Evolutionary conservation across 2,797 vertebrate genomes (phyloP), one percentile per base, ranked within the genome.

Genomic region (Eptatretus atami): DNA sequence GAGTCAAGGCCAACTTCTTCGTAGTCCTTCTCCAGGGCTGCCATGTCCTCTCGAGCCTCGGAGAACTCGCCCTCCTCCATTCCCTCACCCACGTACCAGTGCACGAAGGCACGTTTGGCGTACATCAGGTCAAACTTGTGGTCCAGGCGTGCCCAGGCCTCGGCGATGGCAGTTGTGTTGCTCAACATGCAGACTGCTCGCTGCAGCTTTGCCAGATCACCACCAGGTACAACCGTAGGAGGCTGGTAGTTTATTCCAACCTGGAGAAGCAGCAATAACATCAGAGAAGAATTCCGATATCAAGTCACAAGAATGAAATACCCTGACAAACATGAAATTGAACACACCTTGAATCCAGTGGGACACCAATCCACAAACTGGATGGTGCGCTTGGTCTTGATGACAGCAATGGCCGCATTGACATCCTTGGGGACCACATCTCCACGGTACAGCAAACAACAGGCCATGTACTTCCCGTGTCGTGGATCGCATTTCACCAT

Each of bases 111-210:
- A 14, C 81, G 76, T 66, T 86, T 86, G 52, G 83, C 81, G 6
- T 82, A 84, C 83, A 86, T 86, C 66, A 88, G 76, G 68, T 84
- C 82, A 54, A 85, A 88, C 73, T 86, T 87, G 76, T 86, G 81
- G 75, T 84, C 77, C 2, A 86, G 78, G 3, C 80, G 79, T 8
- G 79, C 78, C 84, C 83, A 86, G 15, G 82, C 82, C 73, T 86
- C 81, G 0, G 80, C 77, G 1, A 86, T 83, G 67, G 83, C 82
- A 0, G 81, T 86, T 60, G 82, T 85, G 70, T 44, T 87, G 72
- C 81, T 86, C 65, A 65, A 52, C 57, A 65, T 65, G 53, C 65
- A 65, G 14, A 65, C 57, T 15, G 65, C 65, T 4, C 44, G 25
- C 65, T 65, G 65, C 2, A 65, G 54, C 60, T 65, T 65, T 11